Percentiles rank a stretch among this genome's conserved stretches.
phyloP scores from a whole-genome alignment of 2,797 vertebrate genomes.

The Leptatherina wallacei region DNA sequence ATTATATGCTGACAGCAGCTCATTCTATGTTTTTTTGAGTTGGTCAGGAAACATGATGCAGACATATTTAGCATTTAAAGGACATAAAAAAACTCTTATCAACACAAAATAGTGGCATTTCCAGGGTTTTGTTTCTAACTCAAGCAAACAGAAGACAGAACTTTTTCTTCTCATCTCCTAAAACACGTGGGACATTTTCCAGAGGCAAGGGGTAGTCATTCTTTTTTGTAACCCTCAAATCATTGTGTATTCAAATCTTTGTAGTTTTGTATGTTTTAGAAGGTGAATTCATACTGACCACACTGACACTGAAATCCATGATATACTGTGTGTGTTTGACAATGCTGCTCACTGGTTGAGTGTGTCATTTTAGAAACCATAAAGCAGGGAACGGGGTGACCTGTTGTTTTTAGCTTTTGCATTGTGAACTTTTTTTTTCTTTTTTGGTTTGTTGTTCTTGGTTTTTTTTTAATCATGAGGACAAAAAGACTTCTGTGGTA shows the following conservation, averaged over 20 bases:
- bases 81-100: background rate
- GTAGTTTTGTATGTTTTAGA: conserved; percentile 39
- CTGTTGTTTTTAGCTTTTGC: conserved; percentile 43
- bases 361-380: conserved; percentile 57
- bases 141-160: conserved; percentile 2
- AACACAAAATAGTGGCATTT: no score
- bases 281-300: conserved; percentile 53
- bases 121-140: background rate
- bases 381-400: conserved; percentile 56
- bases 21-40: conserved; percentile 20
- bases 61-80: conserved; percentile 19
- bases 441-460: background rate
- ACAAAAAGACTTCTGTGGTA: conserved; percentile 17
- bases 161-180: background rate
- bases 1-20: conserved; percentile 7
- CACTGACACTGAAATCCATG: conserved; percentile 54
- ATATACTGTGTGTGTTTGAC: conserved; percentile 46
- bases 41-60: conserved; percentile 7
- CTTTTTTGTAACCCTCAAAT: conserved; percentile 25
- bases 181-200: conserved; percentile 21
- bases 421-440: background rate
- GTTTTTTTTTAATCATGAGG: conserved; percentile 27
- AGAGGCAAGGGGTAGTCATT: conserved; percentile 15
- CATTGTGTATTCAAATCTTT: conserved; percentile 38
- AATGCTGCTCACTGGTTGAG: conserved; percentile 83